These are phyloP conservation scores for Colaptes auratus DNA, from an alignment of 2,113 vertebrate species.

Conservation along the genomic window DNA sequence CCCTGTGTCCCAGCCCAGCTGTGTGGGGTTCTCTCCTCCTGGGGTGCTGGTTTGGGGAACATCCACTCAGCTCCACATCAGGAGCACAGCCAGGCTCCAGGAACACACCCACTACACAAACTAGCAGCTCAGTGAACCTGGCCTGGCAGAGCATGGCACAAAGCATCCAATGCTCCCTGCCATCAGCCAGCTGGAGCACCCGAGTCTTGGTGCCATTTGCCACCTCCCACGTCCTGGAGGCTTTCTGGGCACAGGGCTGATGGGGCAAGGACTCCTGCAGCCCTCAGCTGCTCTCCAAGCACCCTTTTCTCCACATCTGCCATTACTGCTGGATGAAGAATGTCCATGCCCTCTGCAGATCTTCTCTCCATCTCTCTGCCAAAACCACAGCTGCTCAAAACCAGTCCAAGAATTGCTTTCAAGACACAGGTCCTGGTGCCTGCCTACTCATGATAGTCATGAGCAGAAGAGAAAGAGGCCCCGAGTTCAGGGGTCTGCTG, in stretches of 20 bases:
- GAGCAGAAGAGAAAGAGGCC: not conserved
- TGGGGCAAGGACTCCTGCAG: fast-evolving
- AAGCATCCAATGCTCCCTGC: not conserved
- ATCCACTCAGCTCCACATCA: not conserved
- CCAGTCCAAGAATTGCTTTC: not conserved
- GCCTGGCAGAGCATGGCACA: not conserved
- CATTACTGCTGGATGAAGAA: not conserved
- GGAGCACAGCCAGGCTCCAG: not conserved
- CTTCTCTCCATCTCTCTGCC: not conserved
- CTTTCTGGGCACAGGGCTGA: not conserved
- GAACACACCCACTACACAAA: not conserved
- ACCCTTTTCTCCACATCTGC: not conserved
- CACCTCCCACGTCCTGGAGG: fast-evolving
- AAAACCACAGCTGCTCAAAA: not conserved
- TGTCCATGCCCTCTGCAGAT: fast-evolving
- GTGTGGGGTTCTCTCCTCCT: not conserved
- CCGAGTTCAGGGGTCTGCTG: too few relatives aligned
- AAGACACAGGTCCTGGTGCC: not conserved
- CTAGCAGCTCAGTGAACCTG: not conserved
- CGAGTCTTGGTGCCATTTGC: not conserved
- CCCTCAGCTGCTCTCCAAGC: not conserved
- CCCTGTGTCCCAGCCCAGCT: fast-evolving
- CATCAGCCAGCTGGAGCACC: not conserved
- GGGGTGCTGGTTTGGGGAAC: fast-evolving
- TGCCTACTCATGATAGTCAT: fast-evolving